Evolutionary conservation across 2,888 invertebrate species (phyloP), one percentile per base, ranked within the genome.

Genomic region (Abscondita cerata): DNA sequence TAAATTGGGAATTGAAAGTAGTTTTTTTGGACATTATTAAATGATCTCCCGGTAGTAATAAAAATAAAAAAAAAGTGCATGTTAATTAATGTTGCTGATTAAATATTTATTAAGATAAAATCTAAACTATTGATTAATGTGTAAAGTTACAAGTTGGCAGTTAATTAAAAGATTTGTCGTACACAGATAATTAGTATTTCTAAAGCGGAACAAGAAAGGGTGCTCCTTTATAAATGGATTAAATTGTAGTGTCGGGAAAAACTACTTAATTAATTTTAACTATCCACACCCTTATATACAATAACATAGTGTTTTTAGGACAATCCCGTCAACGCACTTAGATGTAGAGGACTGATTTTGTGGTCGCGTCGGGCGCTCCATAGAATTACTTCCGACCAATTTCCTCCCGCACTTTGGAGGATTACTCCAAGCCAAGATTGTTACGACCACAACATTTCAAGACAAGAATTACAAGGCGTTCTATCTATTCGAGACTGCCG

Each of bases 331-430:
- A 55, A 54, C 60, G 51, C 50, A 54, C 54, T 60, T 56, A 52
- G 54, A 44, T 41, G 48, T 33, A 38, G 58, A 66, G 64, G 62
- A 62, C 68, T 60, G 61, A 65, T 66, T 62, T 56, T 66, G 66
- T 53, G 66, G 65, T 66, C 59, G 62, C 64, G 58, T 46, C 58
- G 57, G 57, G 50, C 53, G 64, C 63, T 67, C 64, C 62, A 66
- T 62, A 63, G 66, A 69, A 69, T 69, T 69, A 69, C 67, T 69
- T 69, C 69, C 69, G 69, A 63, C 69, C 69, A 69, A 67, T 69
- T 69, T 67, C 67, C 66, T 64, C 64, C 65, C 66, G 66, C 68
- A 68, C 64, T 64, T 58, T 61, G 60, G 55, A 65, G 66, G 68
- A 68, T 68, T 68, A 68, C 58, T 58, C 66, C 63, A 63, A 63